phyloP scores from a whole-genome alignment of 2,888 invertebrate genomes.

The Caenorhabditis zanzibari region DNA sequence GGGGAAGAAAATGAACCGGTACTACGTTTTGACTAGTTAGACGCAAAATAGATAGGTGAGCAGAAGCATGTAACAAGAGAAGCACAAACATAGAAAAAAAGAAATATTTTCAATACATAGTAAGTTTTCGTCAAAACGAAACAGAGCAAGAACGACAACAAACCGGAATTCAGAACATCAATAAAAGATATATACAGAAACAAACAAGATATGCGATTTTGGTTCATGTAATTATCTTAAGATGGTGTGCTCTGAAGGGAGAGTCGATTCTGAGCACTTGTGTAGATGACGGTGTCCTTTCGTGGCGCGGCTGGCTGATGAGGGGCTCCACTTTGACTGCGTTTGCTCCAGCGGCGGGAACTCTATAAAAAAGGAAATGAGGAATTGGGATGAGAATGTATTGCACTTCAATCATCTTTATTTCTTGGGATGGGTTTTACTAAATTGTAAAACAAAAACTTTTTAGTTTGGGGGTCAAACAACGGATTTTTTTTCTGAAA shows the following conservation, averaged over 20 bases:
- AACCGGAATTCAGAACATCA: neutral
- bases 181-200: slow-evolving; percentile 21
- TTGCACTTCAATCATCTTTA: neutral
- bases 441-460: neutral
- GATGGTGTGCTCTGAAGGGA: slow-evolving; percentile 60
- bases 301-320: slow-evolving; percentile 37
- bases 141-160: no score
- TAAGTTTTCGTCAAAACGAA: neutral
- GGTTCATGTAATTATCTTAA: slow-evolving; percentile 8
- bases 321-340: slow-evolving; percentile 60
- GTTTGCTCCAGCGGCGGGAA: slow-evolving; percentile 65
- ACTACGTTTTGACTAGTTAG: slow-evolving; percentile 16
- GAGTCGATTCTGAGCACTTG: slow-evolving; percentile 59
- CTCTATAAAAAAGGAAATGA: slow-evolving; percentile 42
- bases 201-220: neutral
- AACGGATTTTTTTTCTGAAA: neutral
- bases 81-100: neutral
- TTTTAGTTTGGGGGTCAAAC: neutral
- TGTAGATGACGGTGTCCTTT: slow-evolving; percentile 63
- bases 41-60: neutral
- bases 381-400: neutral
- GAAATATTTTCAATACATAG: slow-evolving; percentile 17
- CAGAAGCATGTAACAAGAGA: neutral
- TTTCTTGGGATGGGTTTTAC: no score
- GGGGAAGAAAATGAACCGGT: slow-evolving; percentile 7